Percentiles rank a stretch among this genome's conserved stretches.
phyloP scores from a whole-genome alignment of 2,113 vertebrate species.

The Gobio gobio region DNA sequence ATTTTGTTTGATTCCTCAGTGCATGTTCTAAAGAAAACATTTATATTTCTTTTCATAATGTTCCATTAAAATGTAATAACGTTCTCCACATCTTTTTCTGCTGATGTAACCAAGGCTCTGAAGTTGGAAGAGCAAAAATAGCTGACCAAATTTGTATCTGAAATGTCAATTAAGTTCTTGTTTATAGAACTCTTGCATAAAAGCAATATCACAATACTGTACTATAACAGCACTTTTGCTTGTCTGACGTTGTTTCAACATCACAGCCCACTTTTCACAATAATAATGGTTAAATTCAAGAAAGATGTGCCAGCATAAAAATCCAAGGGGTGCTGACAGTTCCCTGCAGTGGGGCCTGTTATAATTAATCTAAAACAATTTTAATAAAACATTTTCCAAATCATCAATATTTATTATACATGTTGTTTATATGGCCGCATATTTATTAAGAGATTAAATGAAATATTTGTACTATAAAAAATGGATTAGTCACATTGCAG shows the following conservation, averaged over 20 bases:
- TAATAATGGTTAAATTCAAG: background rate
- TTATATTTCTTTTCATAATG: background rate
- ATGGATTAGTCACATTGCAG: background rate
- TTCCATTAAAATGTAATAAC: constrained; percentile 2
- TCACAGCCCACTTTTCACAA: background rate
- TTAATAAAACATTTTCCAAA: background rate
- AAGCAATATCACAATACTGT: background rate
- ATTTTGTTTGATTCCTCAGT: background rate
- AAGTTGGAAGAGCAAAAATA: background rate
- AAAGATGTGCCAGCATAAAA: background rate
- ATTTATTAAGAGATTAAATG: constrained; percentile 7
- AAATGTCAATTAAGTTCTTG: background rate
- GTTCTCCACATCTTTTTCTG: background rate
- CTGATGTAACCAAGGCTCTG: background rate
- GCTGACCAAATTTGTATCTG: constrained; percentile 3
- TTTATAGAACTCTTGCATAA: background rate
- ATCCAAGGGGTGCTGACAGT: background rate
- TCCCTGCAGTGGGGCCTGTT: background rate
- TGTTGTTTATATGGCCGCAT: background rate
- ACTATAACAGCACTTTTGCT: background rate
- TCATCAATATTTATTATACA: background rate
- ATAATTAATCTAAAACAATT: background rate
- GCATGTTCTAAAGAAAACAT: background rate
- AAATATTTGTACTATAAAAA: background rate
- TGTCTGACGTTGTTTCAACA: background rate